phyloP scores from a whole-genome alignment of 2,113 vertebrate species.

The Bubalus kerabau region DNA sequence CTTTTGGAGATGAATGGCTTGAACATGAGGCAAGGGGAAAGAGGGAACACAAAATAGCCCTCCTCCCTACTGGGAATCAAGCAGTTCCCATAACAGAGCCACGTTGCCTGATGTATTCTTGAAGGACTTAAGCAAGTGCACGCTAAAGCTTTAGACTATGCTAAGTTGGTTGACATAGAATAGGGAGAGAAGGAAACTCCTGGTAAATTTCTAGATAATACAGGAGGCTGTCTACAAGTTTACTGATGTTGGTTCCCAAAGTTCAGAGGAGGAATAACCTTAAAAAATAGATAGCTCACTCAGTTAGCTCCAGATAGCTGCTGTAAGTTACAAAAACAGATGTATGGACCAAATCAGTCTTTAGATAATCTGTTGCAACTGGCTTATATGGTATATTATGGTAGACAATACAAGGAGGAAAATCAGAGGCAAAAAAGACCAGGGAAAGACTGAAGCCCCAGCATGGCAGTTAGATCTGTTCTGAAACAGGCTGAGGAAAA shows the following conservation, averaged over 20 bases:
- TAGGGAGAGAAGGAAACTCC: background rate
- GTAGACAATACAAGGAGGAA: background rate
- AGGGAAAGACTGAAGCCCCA: background rate
- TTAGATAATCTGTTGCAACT: background rate
- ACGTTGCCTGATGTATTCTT: background rate
- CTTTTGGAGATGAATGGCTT: background rate
- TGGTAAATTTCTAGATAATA: background rate
- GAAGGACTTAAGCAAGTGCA: background rate
- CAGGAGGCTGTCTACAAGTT: background rate
- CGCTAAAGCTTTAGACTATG: background rate
- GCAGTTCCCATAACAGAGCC: background rate
- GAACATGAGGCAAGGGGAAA: background rate
- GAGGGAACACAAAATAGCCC: background rate
- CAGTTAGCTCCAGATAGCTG: background rate
- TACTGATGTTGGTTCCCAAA: background rate
- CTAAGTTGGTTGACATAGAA: background rate
- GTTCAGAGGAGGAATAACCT: background rate
- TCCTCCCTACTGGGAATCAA: background rate
- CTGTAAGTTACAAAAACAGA: background rate
- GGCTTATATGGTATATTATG: background rate
- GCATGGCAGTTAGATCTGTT: background rate
- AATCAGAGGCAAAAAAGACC: background rate
- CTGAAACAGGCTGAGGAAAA: background rate
- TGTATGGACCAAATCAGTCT: background rate
- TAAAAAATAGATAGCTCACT: background rate